Evolutionary conservation across 2,113 vertebrate genomes (phyloP).

Genomic region (Muscicapa adusta): DNA sequence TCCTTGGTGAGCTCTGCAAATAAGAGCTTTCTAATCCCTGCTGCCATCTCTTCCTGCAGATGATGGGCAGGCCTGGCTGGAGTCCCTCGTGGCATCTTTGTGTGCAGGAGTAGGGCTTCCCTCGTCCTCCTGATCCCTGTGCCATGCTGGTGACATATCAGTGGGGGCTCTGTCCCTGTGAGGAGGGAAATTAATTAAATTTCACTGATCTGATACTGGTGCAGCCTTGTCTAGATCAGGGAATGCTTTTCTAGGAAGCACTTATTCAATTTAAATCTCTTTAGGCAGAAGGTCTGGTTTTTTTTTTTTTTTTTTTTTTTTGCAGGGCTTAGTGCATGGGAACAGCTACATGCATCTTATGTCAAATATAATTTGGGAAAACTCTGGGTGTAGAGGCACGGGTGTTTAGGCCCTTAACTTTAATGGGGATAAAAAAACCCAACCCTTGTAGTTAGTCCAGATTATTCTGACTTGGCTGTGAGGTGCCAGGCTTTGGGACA

Average conservation of each 20-base stretch:
- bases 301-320: background rate
- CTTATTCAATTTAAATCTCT: background rate
- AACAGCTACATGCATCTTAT: accelerated
- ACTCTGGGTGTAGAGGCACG: background rate
- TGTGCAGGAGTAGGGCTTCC: background rate
- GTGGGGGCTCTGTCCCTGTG: background rate
- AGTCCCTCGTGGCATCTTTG: accelerated
- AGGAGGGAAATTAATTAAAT: background rate
- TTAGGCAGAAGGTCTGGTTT: background rate
- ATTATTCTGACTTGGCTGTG: background rate
- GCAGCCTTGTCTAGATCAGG: background rate
- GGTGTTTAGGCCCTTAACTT: background rate
- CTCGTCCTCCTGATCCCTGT: background rate
- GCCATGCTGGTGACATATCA: accelerated
- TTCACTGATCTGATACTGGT: background rate
- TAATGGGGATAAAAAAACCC: accelerated
- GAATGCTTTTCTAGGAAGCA: background rate
- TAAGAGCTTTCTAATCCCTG: background rate
- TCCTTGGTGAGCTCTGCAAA: background rate
- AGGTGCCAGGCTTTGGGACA: background rate
- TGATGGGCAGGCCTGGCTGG: background rate
- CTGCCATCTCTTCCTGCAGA: background rate
- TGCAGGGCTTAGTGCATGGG: background rate
- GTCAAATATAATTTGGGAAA: background rate
- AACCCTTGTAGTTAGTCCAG: background rate